Evolutionary conservation across 2,888 invertebrate species (phyloP).

Genomic region (Acanthosepion pharaonis): DNA sequence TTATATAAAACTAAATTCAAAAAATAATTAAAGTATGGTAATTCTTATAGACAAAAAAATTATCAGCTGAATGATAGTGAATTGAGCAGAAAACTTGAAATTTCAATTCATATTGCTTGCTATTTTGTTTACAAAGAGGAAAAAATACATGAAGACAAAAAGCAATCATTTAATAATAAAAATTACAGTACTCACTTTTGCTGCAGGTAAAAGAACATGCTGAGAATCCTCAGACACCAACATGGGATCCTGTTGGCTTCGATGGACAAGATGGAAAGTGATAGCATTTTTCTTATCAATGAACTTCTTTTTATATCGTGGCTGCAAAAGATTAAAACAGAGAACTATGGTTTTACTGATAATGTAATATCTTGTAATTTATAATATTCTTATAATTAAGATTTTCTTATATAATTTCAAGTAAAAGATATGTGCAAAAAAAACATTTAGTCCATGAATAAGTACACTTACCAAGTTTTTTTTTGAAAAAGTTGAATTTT

Average conservation of each 20-base stretch:
- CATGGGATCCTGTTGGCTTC: slow-evolving; percentile 94
- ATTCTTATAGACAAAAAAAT: no score
- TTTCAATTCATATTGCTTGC: background rate
- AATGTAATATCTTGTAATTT: no score
- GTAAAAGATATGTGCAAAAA: no score
- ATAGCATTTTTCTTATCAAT: slow-evolving; percentile 93
- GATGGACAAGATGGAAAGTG: slow-evolving; percentile 92
- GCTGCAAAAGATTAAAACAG: slow-evolving; percentile 54
- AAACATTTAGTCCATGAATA: no score
- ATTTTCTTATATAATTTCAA: no score
- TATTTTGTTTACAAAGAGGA: background rate
- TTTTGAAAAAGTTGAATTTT: no score
- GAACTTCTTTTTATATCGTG: slow-evolving; percentile 83
- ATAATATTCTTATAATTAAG: no score
- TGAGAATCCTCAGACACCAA: slow-evolving; percentile 91
- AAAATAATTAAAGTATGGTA: no score
- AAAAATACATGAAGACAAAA: background rate
- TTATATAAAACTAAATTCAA: no score
- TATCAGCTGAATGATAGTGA: no score
- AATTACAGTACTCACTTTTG: slow-evolving; percentile 53
- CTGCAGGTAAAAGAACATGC: slow-evolving; percentile 81
- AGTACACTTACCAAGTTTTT: no score
- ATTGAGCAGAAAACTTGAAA: background rate
- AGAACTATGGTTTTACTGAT: background rate
- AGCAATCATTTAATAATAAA: background rate